Base-by-base conservation (phyloP, 1,140 invertebrate genomes). In the Scaptomyza hsui region DNA sequence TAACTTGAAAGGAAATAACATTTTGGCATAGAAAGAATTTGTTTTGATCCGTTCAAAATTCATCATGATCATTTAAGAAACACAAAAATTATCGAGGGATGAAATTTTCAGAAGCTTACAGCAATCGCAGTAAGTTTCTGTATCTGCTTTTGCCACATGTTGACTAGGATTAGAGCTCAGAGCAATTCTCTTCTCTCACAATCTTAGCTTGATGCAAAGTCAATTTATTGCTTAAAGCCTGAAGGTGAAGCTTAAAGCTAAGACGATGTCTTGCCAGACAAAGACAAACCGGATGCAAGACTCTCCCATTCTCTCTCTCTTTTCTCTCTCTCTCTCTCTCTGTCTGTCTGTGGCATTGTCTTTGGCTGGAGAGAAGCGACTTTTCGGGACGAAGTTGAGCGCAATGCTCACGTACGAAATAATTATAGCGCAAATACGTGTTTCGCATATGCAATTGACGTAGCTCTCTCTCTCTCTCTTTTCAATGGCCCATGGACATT, bases 341-440 rank as follows among this genome's bases (percentile, higher is more conserved):
- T 75, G 24, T 37, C 32, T 39, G 45, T 37, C 61, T 60, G 26
- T 45, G 48, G 51, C 67, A 64, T 72, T 72, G 69, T 67, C 69
- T 72, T 72, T 55, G 55, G 9, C 13, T 32, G 19, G 39, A 15
- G 37, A 19, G 18, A 12, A 35, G n/a, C 10, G 6, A 48, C 61
- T 65, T 47, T 57, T 52, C 53, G 51, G 48, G 55, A 29, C 49
- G 35, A 63, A 69, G 71, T 56, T 62, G 73, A 51, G 41, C 73
- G 60, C 78, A 70, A 73, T 64, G 49, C 77, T 74, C 82, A 86
- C 82, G 82, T 86, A 88, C 82, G 64, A 86, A 86, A 88, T 86
- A 86, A 86, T 86, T 86, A 86, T 86, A 86, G 82, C 82, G 82
- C 82, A 86, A 86, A 69, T 82, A 86, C 82, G 82, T 86, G 82